phyloP scores from a whole-genome alignment of 2,888 invertebrate species.

The Chrysomela aeneicollis region DNA sequence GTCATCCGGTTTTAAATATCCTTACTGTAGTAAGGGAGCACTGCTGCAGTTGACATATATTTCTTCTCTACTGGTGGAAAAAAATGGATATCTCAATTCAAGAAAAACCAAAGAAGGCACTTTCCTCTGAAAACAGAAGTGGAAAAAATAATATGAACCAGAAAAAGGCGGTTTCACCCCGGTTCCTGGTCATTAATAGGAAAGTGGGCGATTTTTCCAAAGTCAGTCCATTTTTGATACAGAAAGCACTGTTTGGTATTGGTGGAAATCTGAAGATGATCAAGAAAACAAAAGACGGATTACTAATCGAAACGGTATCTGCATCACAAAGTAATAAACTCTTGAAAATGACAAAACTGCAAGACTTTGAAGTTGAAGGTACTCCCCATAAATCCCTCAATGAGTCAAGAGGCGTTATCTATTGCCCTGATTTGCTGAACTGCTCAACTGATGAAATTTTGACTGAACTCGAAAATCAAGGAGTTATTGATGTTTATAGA shows the following conservation, averaged over 20 bases:
- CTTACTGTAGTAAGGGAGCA: background rate
- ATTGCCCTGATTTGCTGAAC: constrained; percentile 9
- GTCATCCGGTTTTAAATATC: background rate
- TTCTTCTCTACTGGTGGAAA: background rate
- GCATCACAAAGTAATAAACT: background rate
- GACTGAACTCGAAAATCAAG: background rate
- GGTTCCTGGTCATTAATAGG: constrained; percentile 17
- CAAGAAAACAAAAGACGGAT: background rate
- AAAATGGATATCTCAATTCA: background rate
- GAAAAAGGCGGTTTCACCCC: constrained; percentile 5
- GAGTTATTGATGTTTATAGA: background rate
- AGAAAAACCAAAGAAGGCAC: background rate
- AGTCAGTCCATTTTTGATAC: background rate
- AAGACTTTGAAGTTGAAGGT: background rate
- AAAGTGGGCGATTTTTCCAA: constrained; percentile 7
- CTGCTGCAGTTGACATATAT: background rate
- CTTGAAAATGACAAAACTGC: background rate
- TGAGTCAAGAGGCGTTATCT: constrained; percentile 3
- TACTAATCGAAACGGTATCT: background rate
- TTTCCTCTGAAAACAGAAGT: background rate
- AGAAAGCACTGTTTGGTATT: constrained; percentile 2
- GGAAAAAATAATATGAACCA: background rate
- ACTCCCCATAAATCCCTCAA: background rate
- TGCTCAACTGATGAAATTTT: constrained; percentile 2
- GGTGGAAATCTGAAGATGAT: background rate